Evolutionary conservation across 1,140 invertebrate genomes (phyloP), one percentile per base, ranked within the genome.

Genomic region (Drosophila ficusphila): DNA sequence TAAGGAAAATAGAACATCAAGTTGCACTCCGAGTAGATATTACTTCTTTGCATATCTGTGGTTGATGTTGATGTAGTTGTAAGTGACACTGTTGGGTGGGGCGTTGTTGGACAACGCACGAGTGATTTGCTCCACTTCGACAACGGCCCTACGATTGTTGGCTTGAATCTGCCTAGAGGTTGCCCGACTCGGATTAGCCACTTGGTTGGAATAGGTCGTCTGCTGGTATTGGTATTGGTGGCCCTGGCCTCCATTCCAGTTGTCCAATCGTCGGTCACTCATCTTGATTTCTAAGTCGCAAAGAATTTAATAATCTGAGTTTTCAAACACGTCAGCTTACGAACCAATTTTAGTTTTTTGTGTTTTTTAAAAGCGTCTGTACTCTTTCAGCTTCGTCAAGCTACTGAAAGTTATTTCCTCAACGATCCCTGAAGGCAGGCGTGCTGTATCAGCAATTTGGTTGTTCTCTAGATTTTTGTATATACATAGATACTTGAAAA

Each of bases 61-160:
- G 23, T 12, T 60, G 8, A 60, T 52, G 34, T 52, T 60, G 18
- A 60, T 23, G 33, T 29, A 38, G 11, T 60, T 60, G 8, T 21
- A 58, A 0, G 33, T 39, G 9, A 60, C 9, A 4, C 23, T 39
- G 16, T 31, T 39, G 6, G 57, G 47, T 14, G 16, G 44, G 7
- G 16, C 56, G 38, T 52, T 52, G 19, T 29, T 23, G 42, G 33
- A 12, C 33, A 60, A 3, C 2, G 57, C 57, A 19, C 48, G 57
- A 14, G 47, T 60, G 4, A 53, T 18, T 12, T 60, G 46, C 56
- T 38, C 11, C n/a, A 53, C 47, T 21, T 60, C 57, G 0, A 11
- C n/a, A 21, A 12, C 48, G 39, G 57, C 57, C 14, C 25, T 34
- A 3, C 57, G 57, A 39, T 60, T 60, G 48, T 61, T 39, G 23